Base-by-base conservation (phyloP, 1,140 invertebrate species). In the Radopholus similis region DNA sequence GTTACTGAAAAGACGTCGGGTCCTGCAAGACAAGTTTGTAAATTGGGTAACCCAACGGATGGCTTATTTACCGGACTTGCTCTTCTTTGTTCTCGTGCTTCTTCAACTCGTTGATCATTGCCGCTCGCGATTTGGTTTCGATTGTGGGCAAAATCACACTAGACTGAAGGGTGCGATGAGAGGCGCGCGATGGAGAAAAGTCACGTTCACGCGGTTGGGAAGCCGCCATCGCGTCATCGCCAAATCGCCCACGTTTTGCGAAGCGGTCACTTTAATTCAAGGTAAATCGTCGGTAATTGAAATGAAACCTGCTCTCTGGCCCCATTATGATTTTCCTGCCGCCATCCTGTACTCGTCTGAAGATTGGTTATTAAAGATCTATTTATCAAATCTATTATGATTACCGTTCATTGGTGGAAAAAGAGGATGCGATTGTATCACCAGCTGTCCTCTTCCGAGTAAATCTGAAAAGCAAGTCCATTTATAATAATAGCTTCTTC, bases 1-100 rank as follows among this genome's bases (percentile, higher is more conserved):
- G 32, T 91, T 90, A 28, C 93, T 92, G 86, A 97, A 95, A 90
- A 97, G 95, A 69, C 94, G 87, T 68, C 90, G 87, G 85, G 95
- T 95, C 69, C 92, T 85, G 54, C 67, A 68, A 4, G 40, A 66
- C 15, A 42, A 21, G n/a, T 15, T 68, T 15, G 26, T 18, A 38
- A 37, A 3, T 64, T 13, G 30, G 0, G 44, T 35, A 11, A 26
- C 21, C 11, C 35, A 32, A 37, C 21, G 13, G 53, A 49, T 49
- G 53, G 13, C 1, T 11, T 59, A 49, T 34, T 4, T 49, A 73
- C 71, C 71, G 51, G 28, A 59, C 59, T 26, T 51, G 49, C 54
- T 74, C 72, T n/a, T 64, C 72, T 32, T 51, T 70, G 13, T 38
- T 74, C 32, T 74, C 58, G 37, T 23, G 44, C 40, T 75, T 65